A percentile compares a stretch with the other conserved stretches of the same genome.
These are phyloP conservation scores for Anolis apletophallus DNA, from an alignment of 2,797 vertebrate species.

Conservation along the genomic window DNA sequence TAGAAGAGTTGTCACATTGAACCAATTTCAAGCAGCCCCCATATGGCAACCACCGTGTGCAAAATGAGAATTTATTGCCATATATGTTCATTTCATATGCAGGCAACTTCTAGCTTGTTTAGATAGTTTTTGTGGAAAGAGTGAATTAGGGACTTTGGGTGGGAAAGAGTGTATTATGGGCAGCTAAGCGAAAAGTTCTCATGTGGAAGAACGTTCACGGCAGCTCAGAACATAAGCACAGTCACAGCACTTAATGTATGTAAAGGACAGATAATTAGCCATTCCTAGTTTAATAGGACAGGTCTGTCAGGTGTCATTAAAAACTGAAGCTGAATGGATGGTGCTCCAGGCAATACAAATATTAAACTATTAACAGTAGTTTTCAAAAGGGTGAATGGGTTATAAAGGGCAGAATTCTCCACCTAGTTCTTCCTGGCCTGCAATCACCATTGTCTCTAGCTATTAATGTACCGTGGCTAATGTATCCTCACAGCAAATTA, in stretches of 20 bases:
- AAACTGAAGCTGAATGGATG: neutral
- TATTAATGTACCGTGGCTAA: neutral
- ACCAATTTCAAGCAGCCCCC: neutral
- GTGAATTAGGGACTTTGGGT: neutral
- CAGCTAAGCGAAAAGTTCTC: neutral
- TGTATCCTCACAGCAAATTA: neutral
- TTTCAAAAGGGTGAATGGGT: neutral
- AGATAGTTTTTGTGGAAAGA: neutral
- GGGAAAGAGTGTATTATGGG: neutral
- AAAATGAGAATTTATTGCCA: neutral
- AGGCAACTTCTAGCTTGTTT: neutral
- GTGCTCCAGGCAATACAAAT: neutral
- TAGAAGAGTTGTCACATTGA: neutral
- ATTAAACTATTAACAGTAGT: slow-evolving; percentile 21
- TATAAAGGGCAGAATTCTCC: neutral
- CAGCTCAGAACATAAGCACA: neutral
- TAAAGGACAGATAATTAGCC: neutral
- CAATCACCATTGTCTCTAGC: neutral
- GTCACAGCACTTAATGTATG: neutral
- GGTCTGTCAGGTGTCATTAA: neutral
- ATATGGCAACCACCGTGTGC: neutral
- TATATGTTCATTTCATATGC: neutral
- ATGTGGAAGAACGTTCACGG: neutral
- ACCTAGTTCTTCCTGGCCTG: neutral
- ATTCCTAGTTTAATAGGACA: slow-evolving; percentile 9